Conservation (phyloP, 2,888 invertebrate species). For the Steinernema carpocapsae region DNA sequence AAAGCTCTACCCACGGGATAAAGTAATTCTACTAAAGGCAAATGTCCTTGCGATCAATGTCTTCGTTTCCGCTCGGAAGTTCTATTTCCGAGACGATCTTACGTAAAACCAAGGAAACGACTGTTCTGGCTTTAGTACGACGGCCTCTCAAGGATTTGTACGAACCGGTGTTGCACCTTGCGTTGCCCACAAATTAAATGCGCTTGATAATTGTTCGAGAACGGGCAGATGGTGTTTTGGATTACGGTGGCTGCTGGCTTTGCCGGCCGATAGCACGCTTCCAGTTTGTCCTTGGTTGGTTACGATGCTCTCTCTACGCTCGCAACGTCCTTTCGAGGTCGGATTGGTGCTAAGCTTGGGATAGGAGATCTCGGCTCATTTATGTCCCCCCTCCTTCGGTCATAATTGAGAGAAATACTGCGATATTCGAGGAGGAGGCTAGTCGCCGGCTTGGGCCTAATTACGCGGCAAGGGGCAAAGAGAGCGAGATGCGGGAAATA, state of each 20-base stretch:
- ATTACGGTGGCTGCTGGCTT: too few relatives aligned
- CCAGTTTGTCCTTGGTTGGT: background rate
- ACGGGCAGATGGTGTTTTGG: constrained; percentile 19
- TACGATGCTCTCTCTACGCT: background rate
- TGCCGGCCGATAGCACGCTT: too few relatives aligned
- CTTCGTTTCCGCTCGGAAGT: too few relatives aligned
- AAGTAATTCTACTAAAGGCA: too few relatives aligned
- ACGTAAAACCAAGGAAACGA: too few relatives aligned
- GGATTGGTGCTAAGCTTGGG: background rate
- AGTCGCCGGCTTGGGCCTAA: constrained; percentile 22
- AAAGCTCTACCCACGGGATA: too few relatives aligned
- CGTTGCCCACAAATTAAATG: constrained; percentile 6
- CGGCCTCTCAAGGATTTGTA: too few relatives aligned
- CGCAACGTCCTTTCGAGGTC: background rate
- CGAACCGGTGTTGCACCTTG: background rate
- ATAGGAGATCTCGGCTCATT: constrained; percentile 7
- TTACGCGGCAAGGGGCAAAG: constrained; percentile 13
- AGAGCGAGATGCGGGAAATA: background rate
- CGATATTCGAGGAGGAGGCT: background rate
- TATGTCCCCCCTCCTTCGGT: constrained; percentile 14
- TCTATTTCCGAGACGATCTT: too few relatives aligned
- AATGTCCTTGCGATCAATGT: too few relatives aligned
- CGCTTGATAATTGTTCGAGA: background rate
- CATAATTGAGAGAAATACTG: constrained; percentile 19
- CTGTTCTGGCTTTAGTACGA: too few relatives aligned